These are phyloP conservation scores for Nemotelus nigrinus DNA, from an alignment of 2,888 invertebrate genomes.

Conservation along the genomic window DNA sequence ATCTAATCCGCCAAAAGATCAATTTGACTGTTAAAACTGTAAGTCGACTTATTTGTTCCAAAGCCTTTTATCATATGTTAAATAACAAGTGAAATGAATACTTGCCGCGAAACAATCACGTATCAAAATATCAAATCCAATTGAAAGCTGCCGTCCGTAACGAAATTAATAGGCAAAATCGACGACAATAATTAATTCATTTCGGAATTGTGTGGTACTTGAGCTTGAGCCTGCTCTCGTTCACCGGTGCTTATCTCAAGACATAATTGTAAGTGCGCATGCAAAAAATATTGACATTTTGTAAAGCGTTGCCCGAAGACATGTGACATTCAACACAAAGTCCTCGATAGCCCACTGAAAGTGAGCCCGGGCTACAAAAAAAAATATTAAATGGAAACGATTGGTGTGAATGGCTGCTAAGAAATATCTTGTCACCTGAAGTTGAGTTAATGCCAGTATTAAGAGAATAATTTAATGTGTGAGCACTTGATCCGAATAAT, in stretches of 20 bases:
- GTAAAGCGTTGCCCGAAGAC: slow-evolving; percentile 17
- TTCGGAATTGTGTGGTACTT: slow-evolving; percentile 6
- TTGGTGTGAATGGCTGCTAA: neutral
- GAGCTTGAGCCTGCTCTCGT: neutral
- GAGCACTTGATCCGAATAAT: too few species aligned
- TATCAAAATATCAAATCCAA: slow-evolving; percentile 2
- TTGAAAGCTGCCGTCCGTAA: slow-evolving; percentile 7
- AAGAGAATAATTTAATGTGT: too few species aligned
- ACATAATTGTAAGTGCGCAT: neutral
- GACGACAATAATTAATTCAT: slow-evolving; percentile 34
- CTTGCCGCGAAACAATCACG: neutral
- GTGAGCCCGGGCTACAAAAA: too few species aligned
- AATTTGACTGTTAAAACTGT: slow-evolving; percentile 10
- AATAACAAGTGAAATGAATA: neutral
- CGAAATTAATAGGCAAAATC: slow-evolving; percentile 22
- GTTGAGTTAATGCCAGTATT: neutral
- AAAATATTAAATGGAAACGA: neutral
- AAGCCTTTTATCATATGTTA: neutral
- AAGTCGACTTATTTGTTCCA: neutral
- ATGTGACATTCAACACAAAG: slow-evolving; percentile 27
- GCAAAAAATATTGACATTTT: slow-evolving; percentile 14
- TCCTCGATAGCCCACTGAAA: slow-evolving; percentile 29
- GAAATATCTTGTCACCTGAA: slow-evolving; percentile 31
- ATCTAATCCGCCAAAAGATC: slow-evolving; percentile 6
- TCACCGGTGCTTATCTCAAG: neutral